Percentiles rank a stretch among this genome's conserved stretches.
phyloP scores from a whole-genome alignment of 2,888 invertebrate species.

The Pachymerium ferrugineum region DNA sequence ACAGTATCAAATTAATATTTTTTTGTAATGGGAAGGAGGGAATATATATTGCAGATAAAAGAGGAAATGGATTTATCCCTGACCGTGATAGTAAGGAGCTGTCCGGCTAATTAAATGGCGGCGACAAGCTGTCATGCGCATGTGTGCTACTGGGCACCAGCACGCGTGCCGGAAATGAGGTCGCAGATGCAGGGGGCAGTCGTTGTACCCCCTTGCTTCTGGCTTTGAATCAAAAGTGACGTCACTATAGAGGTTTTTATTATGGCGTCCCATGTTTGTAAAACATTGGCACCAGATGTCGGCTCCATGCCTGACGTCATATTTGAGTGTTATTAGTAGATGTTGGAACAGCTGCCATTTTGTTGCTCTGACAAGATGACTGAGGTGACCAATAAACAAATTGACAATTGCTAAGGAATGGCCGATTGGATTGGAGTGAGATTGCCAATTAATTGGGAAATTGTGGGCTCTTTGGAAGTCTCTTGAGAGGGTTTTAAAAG shows the following conservation, averaged over 20 bases:
- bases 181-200: conserved; percentile 2
- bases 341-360: conserved; percentile 13
- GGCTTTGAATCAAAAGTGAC: conserved; percentile 9
- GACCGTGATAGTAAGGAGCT: background rate
- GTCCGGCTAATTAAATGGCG: conserved; percentile 8
- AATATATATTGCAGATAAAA: background rate
- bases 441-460: too few species aligned
- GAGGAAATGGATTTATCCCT: too few species aligned
- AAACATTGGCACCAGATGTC: conserved; percentile 7
- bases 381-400: conserved; percentile 13
- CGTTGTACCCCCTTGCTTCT: background rate
- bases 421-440: background rate
- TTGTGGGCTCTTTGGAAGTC: too few species aligned
- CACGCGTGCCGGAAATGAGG: conserved; percentile 9
- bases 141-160: conserved; percentile 8
- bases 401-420: conserved; percentile 4
- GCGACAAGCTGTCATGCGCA: conserved; percentile 13
- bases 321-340: conserved; percentile 4
- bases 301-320: background rate
- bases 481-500: background rate
- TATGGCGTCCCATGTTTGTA: conserved; percentile 4
- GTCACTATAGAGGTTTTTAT: background rate
- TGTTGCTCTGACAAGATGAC: background rate
- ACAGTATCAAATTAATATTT: background rate
- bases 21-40: background rate